These are phyloP conservation scores for Acanthosepion esculentum DNA, from an alignment of 2,888 invertebrate genomes.

Conservation along the genomic window DNA sequence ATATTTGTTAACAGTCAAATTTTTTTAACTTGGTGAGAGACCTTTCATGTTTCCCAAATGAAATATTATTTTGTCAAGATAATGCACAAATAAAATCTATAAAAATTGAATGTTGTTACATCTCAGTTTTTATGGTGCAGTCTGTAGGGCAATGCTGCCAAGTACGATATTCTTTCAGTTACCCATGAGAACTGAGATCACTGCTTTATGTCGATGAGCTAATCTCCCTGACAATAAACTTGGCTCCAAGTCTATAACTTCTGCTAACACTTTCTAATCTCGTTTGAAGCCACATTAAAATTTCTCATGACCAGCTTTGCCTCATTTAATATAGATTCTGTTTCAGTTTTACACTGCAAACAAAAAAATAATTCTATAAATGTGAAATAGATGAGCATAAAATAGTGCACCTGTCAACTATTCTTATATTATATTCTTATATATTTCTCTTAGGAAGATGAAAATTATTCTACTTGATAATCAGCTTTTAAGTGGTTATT, in stretches of 20 bases:
- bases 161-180: background rate
- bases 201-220: background rate
- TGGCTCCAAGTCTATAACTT: background rate
- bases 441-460: no score
- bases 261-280: background rate
- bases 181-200: background rate
- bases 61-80: background rate
- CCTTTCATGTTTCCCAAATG: background rate
- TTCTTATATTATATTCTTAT: no score
- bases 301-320: background rate
- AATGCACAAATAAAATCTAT: background rate
- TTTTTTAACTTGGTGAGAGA: background rate
- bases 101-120: constrained; percentile 21
- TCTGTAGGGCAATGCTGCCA: background rate
- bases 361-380: no score
- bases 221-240: background rate
- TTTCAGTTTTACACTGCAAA: no score
- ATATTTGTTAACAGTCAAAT: background rate
- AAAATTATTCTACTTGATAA: no score
- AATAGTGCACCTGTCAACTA: no score
- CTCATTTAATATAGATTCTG: background rate
- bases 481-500: no score
- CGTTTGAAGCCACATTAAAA: background rate
- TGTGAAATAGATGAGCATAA: no score
- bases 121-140: background rate